Percentiles rank a stretch among this genome's conserved stretches.
phyloP scores from a whole-genome alignment of 2,888 invertebrate genomes.

The Phalera bucephala region DNA sequence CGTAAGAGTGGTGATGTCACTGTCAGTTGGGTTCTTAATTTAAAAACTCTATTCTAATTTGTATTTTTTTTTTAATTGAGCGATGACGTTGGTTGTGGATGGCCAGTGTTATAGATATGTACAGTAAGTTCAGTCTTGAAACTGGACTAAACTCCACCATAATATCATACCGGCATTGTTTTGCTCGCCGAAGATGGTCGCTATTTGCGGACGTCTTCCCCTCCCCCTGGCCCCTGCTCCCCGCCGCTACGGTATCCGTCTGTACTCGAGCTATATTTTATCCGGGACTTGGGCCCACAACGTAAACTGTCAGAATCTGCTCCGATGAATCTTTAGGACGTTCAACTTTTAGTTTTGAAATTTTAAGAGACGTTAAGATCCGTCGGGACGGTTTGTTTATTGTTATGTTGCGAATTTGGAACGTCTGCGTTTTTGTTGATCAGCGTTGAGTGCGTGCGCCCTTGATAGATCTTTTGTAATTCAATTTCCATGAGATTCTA shows the following conservation, averaged over 20 bases:
- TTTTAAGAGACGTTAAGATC: slow-evolving; percentile 35
- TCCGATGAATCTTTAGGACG: slow-evolving; percentile 65
- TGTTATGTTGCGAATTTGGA: slow-evolving; percentile 10
- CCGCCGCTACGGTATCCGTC: slow-evolving; percentile 68
- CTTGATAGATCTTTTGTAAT: slow-evolving; percentile 1
- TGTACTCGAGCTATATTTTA: slow-evolving; percentile 80
- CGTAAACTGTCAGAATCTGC: slow-evolving; percentile 79
- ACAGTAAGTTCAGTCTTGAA: slow-evolving; percentile 3
- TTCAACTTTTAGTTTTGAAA: slow-evolving; percentile 72
- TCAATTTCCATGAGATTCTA: too few species aligned
- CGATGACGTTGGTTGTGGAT: too few species aligned
- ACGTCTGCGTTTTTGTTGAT: slow-evolving; percentile 13
- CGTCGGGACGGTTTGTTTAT: slow-evolving; percentile 22
- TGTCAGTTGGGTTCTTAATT: too few species aligned
- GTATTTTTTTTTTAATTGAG: too few species aligned
- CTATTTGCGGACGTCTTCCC: slow-evolving; percentile 75
- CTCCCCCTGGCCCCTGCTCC: slow-evolving; percentile 31
- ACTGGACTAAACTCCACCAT: slow-evolving; percentile 52
- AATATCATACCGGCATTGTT: slow-evolving; percentile 80
- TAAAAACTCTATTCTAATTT: too few species aligned
- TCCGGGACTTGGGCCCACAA: slow-evolving; percentile 72
- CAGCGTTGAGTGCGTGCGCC: slow-evolving; percentile 2
- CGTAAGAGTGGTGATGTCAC: too few species aligned
- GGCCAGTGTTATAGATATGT: too few species aligned
- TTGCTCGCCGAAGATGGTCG: slow-evolving; percentile 73